phyloP scores from a whole-genome alignment of 2,888 invertebrate species.

The Axea sp. region DNA sequence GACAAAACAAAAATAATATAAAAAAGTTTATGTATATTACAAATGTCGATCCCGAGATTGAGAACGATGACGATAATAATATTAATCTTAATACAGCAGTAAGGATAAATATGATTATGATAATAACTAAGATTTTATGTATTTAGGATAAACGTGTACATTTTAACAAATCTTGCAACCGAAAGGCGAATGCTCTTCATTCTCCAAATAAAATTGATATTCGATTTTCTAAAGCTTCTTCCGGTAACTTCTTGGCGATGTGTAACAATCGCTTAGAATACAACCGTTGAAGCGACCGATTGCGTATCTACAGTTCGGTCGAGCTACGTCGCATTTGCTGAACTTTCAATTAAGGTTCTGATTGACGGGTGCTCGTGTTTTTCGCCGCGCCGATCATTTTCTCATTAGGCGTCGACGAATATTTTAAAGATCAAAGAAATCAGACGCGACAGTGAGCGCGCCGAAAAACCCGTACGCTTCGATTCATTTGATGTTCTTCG shows the following conservation, averaged over 20 bases:
- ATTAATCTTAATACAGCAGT: slow-evolving; percentile 10
- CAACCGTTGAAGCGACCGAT: not conserved
- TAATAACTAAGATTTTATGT: slow-evolving; percentile 22
- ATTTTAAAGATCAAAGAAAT: no score
- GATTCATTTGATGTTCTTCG: slow-evolving; percentile 64
- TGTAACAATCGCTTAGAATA: not conserved
- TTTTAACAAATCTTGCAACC: slow-evolving; percentile 9
- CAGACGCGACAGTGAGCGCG: not conserved
- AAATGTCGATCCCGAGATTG: slow-evolving; percentile 9
- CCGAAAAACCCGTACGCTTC: not conserved
- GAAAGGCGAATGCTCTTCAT: slow-evolving; percentile 10
- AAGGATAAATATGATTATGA: slow-evolving; percentile 8
- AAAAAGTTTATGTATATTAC: slow-evolving; percentile 11
- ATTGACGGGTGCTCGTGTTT: slow-evolving; percentile 5
- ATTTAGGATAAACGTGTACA: slow-evolving; percentile 21
- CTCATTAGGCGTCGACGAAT: not conserved
- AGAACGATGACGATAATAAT: slow-evolving; percentile 24
- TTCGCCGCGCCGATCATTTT: not conserved
- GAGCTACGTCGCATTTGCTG: not conserved
- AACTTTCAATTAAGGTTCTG: not conserved
- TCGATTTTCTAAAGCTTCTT: slow-evolving; percentile 49
- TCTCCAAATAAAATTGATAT: slow-evolving; percentile 25
- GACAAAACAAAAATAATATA: slow-evolving; percentile 10
- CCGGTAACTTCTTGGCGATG: slow-evolving; percentile 4
- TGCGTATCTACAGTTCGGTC: not conserved